Evolutionary conservation across 2,888 invertebrate genomes (phyloP).

Genomic region (Dendrolimus houi): DNA sequence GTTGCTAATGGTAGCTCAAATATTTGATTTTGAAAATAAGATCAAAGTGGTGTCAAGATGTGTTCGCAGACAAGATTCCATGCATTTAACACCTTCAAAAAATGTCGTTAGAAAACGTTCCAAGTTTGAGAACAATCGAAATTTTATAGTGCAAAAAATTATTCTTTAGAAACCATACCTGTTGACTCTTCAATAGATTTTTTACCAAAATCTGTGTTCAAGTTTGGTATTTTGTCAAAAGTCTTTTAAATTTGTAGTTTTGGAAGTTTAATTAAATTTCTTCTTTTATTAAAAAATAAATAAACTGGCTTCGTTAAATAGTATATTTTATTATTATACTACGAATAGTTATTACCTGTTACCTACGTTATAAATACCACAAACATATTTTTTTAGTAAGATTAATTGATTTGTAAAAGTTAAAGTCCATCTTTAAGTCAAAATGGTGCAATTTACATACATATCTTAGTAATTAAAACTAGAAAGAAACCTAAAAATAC

Average conservation of each 20-base stretch:
- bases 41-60: slow-evolving; percentile 15
- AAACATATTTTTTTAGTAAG: too few species aligned
- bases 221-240: not conserved
- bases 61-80: slow-evolving; percentile 40
- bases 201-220: not conserved
- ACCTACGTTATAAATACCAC: too few species aligned
- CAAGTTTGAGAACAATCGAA: slow-evolving; percentile 61
- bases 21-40: too few species aligned
- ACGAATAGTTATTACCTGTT: not conserved
- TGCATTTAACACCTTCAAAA: slow-evolving; percentile 49
- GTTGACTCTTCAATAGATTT: not conserved
- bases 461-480: too few species aligned
- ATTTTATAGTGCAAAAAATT: slow-evolving; percentile 49
- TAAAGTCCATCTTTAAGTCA: too few species aligned
- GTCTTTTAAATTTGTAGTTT: too few species aligned
- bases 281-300: not conserved
- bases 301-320: not conserved
- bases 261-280: too few species aligned
- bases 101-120: slow-evolving; percentile 33
- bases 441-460: too few species aligned
- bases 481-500: too few species aligned
- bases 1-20: too few species aligned
- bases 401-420: too few species aligned
- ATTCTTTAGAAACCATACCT: slow-evolving; percentile 8
- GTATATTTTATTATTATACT: not conserved